Conservation (phyloP, 1,140 invertebrate genomes). For the Arctopsyche grandis region DNA sequence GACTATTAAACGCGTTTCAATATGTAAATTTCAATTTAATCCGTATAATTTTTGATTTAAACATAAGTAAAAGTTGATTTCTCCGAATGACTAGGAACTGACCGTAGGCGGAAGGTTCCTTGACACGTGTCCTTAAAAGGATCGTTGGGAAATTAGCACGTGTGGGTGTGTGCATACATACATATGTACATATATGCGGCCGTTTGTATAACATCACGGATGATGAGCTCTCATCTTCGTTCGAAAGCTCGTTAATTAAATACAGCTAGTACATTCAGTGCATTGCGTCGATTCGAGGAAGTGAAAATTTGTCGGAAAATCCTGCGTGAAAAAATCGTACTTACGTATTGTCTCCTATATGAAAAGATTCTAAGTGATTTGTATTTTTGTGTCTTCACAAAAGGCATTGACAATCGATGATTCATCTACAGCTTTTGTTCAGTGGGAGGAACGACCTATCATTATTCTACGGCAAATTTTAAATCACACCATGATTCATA, state of each 20-base stretch:
- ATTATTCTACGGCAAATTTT: neutral
- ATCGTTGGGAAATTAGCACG: neutral
- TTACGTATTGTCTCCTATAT: neutral
- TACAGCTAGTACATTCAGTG: neutral
- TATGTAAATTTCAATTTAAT: too few relatives aligned
- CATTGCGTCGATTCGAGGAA: neutral
- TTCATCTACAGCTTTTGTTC: neutral
- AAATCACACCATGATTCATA: neutral
- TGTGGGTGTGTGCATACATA: neutral
- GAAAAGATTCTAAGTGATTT: neutral
- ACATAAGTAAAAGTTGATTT: neutral
- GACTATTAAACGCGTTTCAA: too few relatives aligned
- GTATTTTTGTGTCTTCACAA: neutral
- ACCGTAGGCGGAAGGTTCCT: constrained; percentile 3
- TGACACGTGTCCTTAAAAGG: constrained; percentile 28
- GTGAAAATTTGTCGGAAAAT: neutral
- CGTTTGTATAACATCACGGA: neutral
- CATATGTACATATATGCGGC: too few relatives aligned
- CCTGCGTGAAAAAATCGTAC: neutral
- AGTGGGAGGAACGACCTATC: constrained; percentile 20
- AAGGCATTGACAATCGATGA: constrained; percentile 3
- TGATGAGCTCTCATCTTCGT: constrained; percentile 10
- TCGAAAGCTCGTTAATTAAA: neutral
- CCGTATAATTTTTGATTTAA: too few relatives aligned
- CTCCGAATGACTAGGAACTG: neutral